Base-by-base conservation (phyloP, 2,797 vertebrate genomes). In the Anabacerthia variegaticeps region DNA sequence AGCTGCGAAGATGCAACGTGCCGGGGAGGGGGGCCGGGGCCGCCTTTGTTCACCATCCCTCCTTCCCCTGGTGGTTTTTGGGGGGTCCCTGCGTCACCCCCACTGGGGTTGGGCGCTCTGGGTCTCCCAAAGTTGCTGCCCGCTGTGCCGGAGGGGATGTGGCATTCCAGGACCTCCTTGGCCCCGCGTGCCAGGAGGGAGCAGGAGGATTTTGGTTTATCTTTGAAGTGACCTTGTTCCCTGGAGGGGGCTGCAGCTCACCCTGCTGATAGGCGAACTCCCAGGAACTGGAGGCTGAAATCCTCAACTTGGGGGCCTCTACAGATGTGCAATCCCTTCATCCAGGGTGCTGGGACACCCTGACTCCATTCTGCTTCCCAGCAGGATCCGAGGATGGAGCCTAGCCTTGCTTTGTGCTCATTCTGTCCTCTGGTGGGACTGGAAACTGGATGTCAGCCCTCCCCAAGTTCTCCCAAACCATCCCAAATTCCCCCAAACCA, bases 141-240 rank as follows among this genome's bases (percentile, higher is more conserved):
- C 0, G 3, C 17, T 7, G 19, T 19, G 43, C 27, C 19, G 1
- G 67, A 56, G 62, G 89, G 90, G 74, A 71, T 24, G 6, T 3
- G 22, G 30, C 2, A 7, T 48, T 71, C 34, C 30, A 11, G 66
- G 85, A 55, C 8, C 49, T 78, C 44, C 87, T 71, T 15, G 44
- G 86, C 32, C 18, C 10, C 4, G 0, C 0, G 2, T 7, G 78
- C 14, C 93, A 2, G 78, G 27, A 80, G 62, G 36, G 52, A 77
- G 67, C 20, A 49, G 78, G 85, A 69, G 67, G 27, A 34, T 48
- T 92, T 65, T 11, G 79, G 92, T 97, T 97, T 97, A 97, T 99
- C 98, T 99, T 98, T 95, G 97, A 68, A 97, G 97, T 98, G 98
- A 98, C 98, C 98, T 99, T 98, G 98, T 97, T 97, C 87, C 88